Evolutionary conservation across 2,888 invertebrate genomes (phyloP).

Genomic region (Theristus sp.): DNA sequence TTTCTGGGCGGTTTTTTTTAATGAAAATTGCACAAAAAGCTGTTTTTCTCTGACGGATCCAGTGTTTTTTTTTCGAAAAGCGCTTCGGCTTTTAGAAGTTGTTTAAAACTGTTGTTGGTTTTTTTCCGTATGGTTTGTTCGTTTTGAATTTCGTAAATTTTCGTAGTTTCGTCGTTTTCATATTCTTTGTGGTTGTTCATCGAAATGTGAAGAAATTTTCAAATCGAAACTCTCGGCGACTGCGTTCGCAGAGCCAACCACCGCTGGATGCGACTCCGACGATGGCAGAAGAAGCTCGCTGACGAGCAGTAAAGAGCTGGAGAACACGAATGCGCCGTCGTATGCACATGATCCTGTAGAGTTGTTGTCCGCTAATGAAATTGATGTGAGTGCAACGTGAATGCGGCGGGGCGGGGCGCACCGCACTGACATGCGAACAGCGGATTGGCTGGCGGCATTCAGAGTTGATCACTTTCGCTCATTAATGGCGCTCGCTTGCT

Average conservation of each 20-base stretch:
- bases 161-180: too few species aligned
- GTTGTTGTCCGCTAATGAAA: background rate
- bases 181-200: background rate
- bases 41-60: too few species aligned
- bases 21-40: too few species aligned
- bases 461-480: background rate
- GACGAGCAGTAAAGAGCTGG: background rate
- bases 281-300: slow-evolving; percentile 5
- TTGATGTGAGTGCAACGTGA: background rate
- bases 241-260: slow-evolving; percentile 1
- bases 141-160: too few species aligned
- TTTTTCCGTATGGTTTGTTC: background rate
- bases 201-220: too few species aligned
- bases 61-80: too few species aligned
- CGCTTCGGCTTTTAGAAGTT: background rate
- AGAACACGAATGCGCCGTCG: background rate
- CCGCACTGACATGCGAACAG: too few species aligned
- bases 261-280: slow-evolving; percentile 2
- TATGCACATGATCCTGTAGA: too few species aligned
- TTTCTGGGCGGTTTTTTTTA: too few species aligned
- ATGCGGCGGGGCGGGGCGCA: too few species aligned
- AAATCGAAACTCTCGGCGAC: background rate
- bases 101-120: background rate
- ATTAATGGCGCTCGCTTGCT: background rate
- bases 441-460: background rate